Evolutionary conservation across 2,113 vertebrate genomes (phyloP).

Genomic region (Halcyon senegalensis): DNA sequence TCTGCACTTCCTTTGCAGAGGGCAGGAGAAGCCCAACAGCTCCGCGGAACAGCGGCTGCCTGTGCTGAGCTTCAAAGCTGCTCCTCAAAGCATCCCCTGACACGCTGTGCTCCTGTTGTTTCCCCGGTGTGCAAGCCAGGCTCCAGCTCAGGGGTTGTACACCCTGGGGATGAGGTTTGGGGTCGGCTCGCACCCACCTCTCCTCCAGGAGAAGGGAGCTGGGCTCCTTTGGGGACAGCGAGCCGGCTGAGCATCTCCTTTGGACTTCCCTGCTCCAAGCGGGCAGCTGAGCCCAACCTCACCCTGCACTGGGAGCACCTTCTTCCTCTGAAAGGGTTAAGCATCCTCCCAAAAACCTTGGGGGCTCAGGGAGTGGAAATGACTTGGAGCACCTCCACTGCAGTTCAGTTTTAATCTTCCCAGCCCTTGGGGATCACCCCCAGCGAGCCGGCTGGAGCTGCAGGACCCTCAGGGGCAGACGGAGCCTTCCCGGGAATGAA

Average conservation of each 20-base stretch:
- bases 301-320: not conserved
- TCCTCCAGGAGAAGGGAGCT: not conserved
- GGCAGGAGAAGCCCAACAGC: not conserved
- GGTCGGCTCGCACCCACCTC: not conserved
- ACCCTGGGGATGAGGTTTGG: not conserved
- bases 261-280: not conserved
- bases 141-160: fast-evolving
- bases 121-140: not conserved
- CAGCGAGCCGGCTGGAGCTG: not conserved
- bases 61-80: not conserved
- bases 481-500: not conserved
- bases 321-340: not conserved
- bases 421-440: not conserved
- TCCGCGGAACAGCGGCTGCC: not conserved
- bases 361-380: not conserved
- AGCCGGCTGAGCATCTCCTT: not conserved
- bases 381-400: not conserved
- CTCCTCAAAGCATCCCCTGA: not conserved
- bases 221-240: not conserved
- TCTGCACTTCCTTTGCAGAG: not conserved
- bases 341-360: not conserved
- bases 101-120: fast-evolving
- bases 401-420: not conserved
- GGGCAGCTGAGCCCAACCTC: not conserved
- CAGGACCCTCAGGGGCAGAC: not conserved